Percentiles rank a stretch among this genome's conserved stretches.
Conservation (phyloP, 2,888 invertebrate species). For the Diarsia dahlii region DNA sequence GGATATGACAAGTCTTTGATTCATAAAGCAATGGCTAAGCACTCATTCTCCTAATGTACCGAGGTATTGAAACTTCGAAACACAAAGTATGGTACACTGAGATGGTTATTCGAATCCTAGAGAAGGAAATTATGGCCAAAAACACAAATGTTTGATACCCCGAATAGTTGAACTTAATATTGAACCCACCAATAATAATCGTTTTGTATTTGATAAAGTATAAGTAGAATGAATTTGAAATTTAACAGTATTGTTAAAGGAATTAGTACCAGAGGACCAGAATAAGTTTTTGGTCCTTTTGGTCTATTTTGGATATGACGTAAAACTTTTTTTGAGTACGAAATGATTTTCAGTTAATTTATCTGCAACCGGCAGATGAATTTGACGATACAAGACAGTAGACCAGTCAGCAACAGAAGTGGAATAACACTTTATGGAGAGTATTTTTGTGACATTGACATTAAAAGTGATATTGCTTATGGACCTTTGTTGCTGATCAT, state of each 20-base stretch:
- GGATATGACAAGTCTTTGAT: background rate
- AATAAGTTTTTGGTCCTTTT: background rate
- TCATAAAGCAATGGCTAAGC: too few species aligned
- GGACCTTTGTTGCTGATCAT: background rate
- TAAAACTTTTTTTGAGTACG: background rate
- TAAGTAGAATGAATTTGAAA: slow-evolving; percentile 46
- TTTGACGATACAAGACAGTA: background rate
- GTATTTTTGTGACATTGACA: background rate
- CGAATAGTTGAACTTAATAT: slow-evolving; percentile 58
- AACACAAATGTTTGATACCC: slow-evolving; percentile 12
- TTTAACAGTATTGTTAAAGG: slow-evolving; percentile 17
- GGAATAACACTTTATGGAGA: background rate
- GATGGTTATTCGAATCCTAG: background rate
- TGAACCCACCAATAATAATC: slow-evolving; percentile 63
- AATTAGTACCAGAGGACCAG: background rate
- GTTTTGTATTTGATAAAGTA: slow-evolving; percentile 48
- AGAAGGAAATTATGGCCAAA: background rate
- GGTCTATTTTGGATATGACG: background rate
- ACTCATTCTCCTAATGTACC: too few species aligned
- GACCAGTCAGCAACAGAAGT: background rate
- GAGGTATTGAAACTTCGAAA: background rate
- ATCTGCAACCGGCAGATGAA: background rate
- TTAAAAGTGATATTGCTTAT: background rate
- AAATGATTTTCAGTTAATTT: background rate
- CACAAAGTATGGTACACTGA: background rate